phyloP scores from a whole-genome alignment of 2,888 invertebrate species.

The Cheilosia pagana region DNA sequence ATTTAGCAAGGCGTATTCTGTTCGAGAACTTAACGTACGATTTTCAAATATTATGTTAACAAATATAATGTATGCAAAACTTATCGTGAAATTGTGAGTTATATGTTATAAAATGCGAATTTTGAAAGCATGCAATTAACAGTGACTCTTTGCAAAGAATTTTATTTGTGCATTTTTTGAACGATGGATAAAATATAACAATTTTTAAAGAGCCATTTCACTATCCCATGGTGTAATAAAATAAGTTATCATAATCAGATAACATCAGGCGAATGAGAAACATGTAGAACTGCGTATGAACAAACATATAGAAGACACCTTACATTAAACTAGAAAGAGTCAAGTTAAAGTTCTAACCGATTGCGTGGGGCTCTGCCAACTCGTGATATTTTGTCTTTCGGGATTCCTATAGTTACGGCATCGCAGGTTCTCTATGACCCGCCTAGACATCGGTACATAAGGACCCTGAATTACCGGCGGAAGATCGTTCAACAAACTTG shows the following conservation, averaged over 20 bases:
- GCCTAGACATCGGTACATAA: conserved; percentile 73
- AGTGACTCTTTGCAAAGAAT: too few relatives aligned
- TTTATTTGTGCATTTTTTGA: too few relatives aligned
- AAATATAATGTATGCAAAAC: too few relatives aligned
- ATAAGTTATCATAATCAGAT: not conserved
- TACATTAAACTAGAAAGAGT: conserved; percentile 6
- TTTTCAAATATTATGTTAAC: too few relatives aligned
- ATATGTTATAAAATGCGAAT: too few relatives aligned
- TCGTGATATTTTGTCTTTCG: not conserved
- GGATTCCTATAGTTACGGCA: conserved; percentile 36
- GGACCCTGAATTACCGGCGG: conserved; percentile 77
- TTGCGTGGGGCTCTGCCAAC: not conserved
- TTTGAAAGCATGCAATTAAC: too few relatives aligned
- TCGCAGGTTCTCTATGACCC: conserved; percentile 60
- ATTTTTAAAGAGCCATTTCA: not conserved
- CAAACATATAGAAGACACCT: conserved; percentile 5
- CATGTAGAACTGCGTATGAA: too few relatives aligned
- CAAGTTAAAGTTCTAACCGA: conserved; percentile 49
- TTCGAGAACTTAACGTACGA: too few relatives aligned
- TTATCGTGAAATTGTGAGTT: too few relatives aligned
- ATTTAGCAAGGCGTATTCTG: too few relatives aligned
- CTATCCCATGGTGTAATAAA: not conserved
- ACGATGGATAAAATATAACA: not conserved
- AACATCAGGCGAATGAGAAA: too few relatives aligned
- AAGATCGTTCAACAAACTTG: conserved; percentile 77